Evolutionary conservation across 1,140 invertebrate genomes (phyloP).

Genomic region (Apis cerana): DNA sequence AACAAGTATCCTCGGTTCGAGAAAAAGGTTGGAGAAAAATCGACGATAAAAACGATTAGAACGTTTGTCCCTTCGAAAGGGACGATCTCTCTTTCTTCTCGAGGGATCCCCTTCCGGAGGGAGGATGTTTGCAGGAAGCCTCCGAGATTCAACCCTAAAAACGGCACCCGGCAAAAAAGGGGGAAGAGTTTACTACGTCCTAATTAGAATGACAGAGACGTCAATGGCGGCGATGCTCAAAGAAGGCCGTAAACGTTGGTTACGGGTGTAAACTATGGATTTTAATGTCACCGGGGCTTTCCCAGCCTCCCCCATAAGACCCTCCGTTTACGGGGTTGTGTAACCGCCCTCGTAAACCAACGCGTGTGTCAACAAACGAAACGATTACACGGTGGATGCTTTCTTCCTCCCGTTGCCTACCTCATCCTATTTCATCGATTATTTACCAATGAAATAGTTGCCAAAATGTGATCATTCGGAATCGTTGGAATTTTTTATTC

Average conservation of each 20-base stretch:
- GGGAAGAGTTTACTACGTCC: constrained; percentile 74
- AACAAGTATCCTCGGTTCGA: too few relatives aligned
- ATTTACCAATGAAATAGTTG: too few relatives aligned
- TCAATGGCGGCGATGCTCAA: constrained; percentile 76
- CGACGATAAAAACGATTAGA: background rate
- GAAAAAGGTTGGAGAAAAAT: background rate
- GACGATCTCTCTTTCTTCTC: background rate
- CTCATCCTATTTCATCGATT: too few relatives aligned
- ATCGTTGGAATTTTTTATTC: too few relatives aligned
- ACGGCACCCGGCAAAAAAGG: constrained; percentile 51
- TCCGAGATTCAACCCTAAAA: constrained; percentile 65
- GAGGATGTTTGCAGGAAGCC: constrained; percentile 56
- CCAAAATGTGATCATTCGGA: too few relatives aligned
- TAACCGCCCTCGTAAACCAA: constrained; percentile 72
- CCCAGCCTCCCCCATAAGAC: constrained; percentile 65
- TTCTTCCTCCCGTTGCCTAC: background rate
- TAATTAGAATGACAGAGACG: constrained; percentile 80
- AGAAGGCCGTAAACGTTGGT: constrained; percentile 72
- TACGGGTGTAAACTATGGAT: constrained; percentile 78
- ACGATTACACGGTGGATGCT: background rate
- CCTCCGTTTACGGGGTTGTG: constrained; percentile 74
- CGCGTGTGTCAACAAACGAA: constrained; percentile 48
- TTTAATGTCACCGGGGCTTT: constrained; percentile 78
- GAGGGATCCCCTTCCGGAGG: constrained; percentile 28
- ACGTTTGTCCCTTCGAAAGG: too few relatives aligned